phyloP scores from a whole-genome alignment of 2,797 vertebrate species.

The Peromyscus melanophrys region DNA sequence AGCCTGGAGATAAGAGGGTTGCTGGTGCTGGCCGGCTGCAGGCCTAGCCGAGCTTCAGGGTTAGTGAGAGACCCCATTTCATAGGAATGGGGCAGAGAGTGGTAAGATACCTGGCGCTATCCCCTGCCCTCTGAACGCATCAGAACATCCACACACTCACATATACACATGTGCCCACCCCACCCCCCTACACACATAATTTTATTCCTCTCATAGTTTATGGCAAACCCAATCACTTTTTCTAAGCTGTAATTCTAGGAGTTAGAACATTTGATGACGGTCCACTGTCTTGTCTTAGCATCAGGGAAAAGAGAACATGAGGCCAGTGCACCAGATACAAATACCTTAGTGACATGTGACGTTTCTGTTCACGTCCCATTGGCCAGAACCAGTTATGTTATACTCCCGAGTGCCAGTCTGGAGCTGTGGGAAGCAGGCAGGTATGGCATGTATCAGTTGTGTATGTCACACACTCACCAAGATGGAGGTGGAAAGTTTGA shows the following conservation, averaged over 20 bases:
- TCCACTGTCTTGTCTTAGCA: background rate
- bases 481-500: background rate
- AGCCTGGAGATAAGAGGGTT: background rate
- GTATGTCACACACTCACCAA: accelerated
- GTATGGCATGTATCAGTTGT: accelerated
- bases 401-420: background rate
- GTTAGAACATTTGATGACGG: background rate
- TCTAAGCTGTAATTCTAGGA: background rate
- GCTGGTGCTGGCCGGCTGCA: background rate
- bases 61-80: background rate
- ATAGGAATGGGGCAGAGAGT: background rate
- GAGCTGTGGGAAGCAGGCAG: background rate
- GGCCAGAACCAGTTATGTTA: background rate
- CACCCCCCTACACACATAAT: too few species aligned
- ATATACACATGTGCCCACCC: background rate
- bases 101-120: background rate
- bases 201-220: background rate
- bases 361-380: background rate
- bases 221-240: background rate
- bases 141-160: background rate
- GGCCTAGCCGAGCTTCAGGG: background rate
- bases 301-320: background rate
- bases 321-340: background rate
- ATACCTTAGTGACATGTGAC: accelerated
- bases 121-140: too few species aligned